Percentiles rank a stretch among this genome's conserved stretches.
These are phyloP conservation scores for Oreochromis aureus DNA, from an alignment of 2,113 vertebrate genomes.

Conservation along the genomic window DNA sequence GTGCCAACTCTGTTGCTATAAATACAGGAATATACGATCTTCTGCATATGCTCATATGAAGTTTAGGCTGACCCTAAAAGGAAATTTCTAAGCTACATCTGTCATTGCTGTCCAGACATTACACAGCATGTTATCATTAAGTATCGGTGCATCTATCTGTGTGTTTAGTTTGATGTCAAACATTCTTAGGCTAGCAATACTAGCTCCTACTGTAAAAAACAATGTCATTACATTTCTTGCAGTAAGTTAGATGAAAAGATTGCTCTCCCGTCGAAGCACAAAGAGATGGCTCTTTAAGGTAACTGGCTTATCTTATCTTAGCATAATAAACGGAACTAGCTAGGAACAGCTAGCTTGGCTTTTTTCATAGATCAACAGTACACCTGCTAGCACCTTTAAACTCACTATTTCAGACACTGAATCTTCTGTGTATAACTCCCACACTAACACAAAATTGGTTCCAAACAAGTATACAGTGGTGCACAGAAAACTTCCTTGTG, in stretches of 20 bases:
- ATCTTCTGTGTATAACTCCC: background rate
- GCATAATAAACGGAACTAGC: background rate
- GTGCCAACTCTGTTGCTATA: background rate
- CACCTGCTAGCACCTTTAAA: background rate
- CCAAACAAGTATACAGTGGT: background rate
- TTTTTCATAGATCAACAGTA: background rate
- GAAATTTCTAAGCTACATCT: background rate
- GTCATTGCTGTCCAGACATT: background rate
- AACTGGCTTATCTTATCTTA: background rate
- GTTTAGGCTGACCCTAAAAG: background rate
- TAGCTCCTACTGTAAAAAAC: background rate
- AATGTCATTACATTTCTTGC: background rate
- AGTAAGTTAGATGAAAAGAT: background rate
- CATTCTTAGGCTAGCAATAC: too few relatives aligned
- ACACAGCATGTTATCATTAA: background rate
- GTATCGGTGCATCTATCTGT: background rate
- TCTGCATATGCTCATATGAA: background rate
- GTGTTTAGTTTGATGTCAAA: background rate
- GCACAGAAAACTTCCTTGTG: background rate
- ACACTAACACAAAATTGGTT: background rate
- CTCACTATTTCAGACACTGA: background rate
- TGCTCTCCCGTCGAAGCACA: background rate
- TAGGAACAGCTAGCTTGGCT: background rate
- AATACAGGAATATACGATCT: accelerated
- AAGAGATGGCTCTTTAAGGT: background rate